A percentile compares a stretch with the other conserved stretches of the same genome.
Evolutionary conservation across 2,888 invertebrate genomes (phyloP).

Genomic region (Ariolimax columbianus): DNA sequence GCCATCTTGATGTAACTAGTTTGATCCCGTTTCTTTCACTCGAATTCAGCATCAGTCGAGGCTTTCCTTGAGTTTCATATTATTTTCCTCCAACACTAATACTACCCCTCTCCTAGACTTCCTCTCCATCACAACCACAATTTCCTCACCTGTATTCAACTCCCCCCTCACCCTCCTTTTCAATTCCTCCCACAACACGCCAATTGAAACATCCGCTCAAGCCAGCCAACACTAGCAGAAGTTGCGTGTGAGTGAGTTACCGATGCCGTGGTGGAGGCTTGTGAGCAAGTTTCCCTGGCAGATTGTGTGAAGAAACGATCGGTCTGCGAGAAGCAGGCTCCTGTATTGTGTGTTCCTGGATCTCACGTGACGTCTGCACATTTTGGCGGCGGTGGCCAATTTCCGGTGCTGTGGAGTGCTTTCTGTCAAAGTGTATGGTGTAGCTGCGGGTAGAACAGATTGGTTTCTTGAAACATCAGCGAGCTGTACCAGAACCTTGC

Average conservation of each 20-base stretch:
- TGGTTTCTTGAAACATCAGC: background rate
- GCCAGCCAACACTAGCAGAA: background rate
- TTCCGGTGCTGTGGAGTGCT: slow-evolving; percentile 47
- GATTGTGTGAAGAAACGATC: background rate
- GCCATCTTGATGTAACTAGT: no score
- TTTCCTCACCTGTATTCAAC: slow-evolving; percentile 22
- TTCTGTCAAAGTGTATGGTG: slow-evolving; percentile 1
- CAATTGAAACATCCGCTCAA: slow-evolving; percentile 12
- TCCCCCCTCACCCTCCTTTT: background rate
- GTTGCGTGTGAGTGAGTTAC: background rate
- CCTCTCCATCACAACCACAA: background rate
- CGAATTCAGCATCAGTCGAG: no score
- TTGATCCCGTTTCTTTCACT: no score
- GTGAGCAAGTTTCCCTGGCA: background rate
- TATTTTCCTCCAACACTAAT: background rate
- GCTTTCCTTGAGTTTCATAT: background rate
- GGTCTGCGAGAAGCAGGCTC: background rate
- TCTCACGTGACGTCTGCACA: slow-evolving; percentile 6
- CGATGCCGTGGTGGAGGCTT: background rate
- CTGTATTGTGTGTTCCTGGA: slow-evolving; percentile 29
- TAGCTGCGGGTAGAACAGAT: background rate
- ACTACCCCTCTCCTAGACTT: background rate
- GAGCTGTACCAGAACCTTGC: background rate
- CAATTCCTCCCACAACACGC: background rate
- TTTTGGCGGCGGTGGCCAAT: slow-evolving; percentile 40